Evolutionary conservation across 2,888 invertebrate genomes (phyloP).

Genomic region (Melinaea menophilus): DNA sequence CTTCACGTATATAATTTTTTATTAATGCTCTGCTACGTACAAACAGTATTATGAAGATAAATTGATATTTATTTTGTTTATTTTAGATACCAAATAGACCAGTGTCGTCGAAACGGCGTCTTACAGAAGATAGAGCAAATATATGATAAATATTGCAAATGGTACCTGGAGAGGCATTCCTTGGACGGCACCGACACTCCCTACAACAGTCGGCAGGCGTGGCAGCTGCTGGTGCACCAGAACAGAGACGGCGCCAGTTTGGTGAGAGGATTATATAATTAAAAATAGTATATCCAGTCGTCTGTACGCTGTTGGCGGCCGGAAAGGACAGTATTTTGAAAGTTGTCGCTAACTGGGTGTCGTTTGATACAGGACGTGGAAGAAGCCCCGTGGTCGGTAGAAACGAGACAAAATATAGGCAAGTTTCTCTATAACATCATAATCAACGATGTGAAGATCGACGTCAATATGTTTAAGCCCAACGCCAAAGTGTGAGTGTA

Average conservation of each 20-base stretch:
- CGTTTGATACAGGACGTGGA: slow-evolving; percentile 59
- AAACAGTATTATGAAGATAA: not conserved
- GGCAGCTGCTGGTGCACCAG: slow-evolving; percentile 82
- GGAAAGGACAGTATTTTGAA: not conserved
- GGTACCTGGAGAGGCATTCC: slow-evolving; percentile 74
- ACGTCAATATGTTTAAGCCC: slow-evolving; percentile 82
- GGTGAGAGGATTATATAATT: slow-evolving; percentile 41
- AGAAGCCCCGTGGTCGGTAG: slow-evolving; percentile 82
- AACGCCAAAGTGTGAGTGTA: slow-evolving; percentile 70
- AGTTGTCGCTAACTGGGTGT: not conserved
- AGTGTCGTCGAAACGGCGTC: slow-evolving; percentile 80
- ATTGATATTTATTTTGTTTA: not conserved
- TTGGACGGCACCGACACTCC: slow-evolving; percentile 46
- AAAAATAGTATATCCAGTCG: too few relatives aligned
- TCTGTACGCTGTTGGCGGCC: too few relatives aligned
- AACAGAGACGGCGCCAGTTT: slow-evolving; percentile 76
- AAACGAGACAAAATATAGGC: slow-evolving; percentile 82
- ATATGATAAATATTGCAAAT: slow-evolving; percentile 81
- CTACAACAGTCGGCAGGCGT: slow-evolving; percentile 82
- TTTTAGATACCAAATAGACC: slow-evolving; percentile 79
- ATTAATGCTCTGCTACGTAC: not conserved
- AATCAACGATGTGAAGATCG: slow-evolving; percentile 89
- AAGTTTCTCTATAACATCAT: slow-evolving; percentile 92
- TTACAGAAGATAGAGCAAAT: slow-evolving; percentile 80
- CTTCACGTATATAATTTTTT: too few relatives aligned